Percentiles rank a stretch among this genome's conserved stretches.
Conservation (phyloP, 2,797 vertebrate species). For the Eutrigla gurnardus region DNA sequence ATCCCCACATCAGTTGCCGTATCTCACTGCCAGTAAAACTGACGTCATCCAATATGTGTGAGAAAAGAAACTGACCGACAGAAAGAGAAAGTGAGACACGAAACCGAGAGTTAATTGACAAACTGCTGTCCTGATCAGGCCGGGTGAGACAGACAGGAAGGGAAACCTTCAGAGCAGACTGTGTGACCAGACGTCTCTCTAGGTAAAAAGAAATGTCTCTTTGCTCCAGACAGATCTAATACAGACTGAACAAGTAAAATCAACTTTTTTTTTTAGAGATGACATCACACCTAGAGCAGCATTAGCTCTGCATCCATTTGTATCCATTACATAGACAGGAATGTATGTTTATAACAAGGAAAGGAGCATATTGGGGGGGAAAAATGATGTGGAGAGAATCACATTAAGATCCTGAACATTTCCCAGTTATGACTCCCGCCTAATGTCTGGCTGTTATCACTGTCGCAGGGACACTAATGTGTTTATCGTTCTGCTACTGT, state of each 20-base stretch:
- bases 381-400: conserved; percentile 9
- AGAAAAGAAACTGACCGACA: not conserved
- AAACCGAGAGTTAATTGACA: conserved; percentile 45
- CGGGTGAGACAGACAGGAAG: conserved; percentile 50
- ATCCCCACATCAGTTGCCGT: conserved; percentile 2
- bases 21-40: not conserved
- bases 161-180: conserved; percentile 35
- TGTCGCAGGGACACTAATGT: conserved; percentile 2
- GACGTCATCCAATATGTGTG: not conserved
- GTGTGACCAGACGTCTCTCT: conserved; percentile 25
- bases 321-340: conserved; percentile 8
- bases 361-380: conserved; percentile 10
- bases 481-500: conserved; percentile 4
- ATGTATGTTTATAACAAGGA: not conserved
- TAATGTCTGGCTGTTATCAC: not conserved
- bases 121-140: conserved; percentile 35
- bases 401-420: conserved; percentile 33
- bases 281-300: conserved; percentile 21
- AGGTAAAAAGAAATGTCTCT: conserved; percentile 12
- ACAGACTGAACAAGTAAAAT: not conserved
- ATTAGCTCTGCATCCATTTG: conserved; percentile 17
- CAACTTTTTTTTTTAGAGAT: not conserved
- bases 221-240: conserved; percentile 10
- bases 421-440: conserved; percentile 4
- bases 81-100: conserved; percentile 12